These are phyloP conservation scores for Mamestra configurata DNA, from an alignment of 1,140 invertebrate species.

Conservation along the genomic window DNA sequence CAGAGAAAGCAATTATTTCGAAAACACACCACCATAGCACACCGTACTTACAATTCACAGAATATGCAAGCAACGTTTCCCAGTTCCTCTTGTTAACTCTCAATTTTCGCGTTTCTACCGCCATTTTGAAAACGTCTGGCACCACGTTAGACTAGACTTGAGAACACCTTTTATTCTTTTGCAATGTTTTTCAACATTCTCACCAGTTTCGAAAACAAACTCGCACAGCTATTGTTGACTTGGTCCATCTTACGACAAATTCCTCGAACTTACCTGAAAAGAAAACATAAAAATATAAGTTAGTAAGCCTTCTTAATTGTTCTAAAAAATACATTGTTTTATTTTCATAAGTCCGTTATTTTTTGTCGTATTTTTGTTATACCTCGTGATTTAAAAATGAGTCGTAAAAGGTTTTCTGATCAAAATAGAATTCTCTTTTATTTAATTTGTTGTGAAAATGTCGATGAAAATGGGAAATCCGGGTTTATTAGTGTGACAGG, in stretches of 20 bases:
- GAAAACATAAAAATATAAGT: conserved; percentile 42
- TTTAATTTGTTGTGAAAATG: conserved; percentile 26
- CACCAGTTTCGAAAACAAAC: neutral
- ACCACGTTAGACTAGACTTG: neutral
- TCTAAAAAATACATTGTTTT: conserved; percentile 18
- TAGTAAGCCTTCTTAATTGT: conserved; percentile 38
- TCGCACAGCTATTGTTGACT: neutral
- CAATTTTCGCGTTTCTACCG: neutral
- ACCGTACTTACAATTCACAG: neutral
- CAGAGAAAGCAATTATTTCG: no score
- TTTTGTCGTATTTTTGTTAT: neutral
- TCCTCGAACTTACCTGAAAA: conserved; percentile 51
- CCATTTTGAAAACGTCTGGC: neutral
- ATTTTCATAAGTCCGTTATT: conserved; percentile 8
- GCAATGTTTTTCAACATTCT: neutral
- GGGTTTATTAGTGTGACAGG: conserved; percentile 18
- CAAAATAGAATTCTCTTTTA: conserved; percentile 18
- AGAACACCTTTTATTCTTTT: neutral
- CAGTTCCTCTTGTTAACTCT: neutral
- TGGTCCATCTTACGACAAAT: neutral
- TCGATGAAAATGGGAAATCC: conserved; percentile 4
- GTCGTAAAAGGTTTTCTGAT: conserved; percentile 28
- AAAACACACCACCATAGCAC: no score
- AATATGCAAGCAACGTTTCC: neutral
- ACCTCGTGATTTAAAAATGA: conserved; percentile 19